Conservation (phyloP, 1,140 invertebrate species). For the Megalonaias nervosa region DNA sequence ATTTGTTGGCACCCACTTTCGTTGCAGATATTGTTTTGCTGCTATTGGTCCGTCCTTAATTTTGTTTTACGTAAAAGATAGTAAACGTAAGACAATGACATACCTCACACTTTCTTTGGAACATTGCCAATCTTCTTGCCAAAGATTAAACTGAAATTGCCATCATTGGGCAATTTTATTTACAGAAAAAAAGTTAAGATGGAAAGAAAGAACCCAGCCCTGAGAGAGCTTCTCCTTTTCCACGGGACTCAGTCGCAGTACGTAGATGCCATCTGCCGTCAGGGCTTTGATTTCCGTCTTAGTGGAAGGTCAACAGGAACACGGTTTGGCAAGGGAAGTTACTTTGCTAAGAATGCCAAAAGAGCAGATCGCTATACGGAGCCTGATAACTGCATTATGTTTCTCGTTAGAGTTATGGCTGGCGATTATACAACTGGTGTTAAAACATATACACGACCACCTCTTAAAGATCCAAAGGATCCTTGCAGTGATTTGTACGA, state of each 20-base stretch:
- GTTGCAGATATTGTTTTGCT: no score
- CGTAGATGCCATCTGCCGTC: constrained; percentile 41
- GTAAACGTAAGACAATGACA: no score
- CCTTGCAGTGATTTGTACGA: constrained; percentile 35
- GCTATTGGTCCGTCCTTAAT: no score
- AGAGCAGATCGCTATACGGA: constrained; percentile 43
- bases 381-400: constrained; percentile 28
- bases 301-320: constrained; percentile 42
- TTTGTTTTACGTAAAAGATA: no score
- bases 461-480: constrained; percentile 32
- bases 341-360: constrained; percentile 47
- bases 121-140: no score
- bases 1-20: no score
- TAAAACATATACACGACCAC: constrained; percentile 33
- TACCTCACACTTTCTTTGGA: no score
- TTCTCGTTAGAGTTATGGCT: constrained; percentile 48
- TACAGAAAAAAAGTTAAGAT: constrained; percentile 17
- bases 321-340: constrained; percentile 54
- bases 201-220: constrained; percentile 16
- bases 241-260: constrained; percentile 37
- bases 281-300: constrained; percentile 47
- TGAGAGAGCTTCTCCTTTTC: constrained; percentile 39
- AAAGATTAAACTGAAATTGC: no score
- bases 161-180: background rate
- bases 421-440: constrained; percentile 45